Conservation (phyloP, 1,140 invertebrate genomes). For the Drosophila fuyamai region DNA sequence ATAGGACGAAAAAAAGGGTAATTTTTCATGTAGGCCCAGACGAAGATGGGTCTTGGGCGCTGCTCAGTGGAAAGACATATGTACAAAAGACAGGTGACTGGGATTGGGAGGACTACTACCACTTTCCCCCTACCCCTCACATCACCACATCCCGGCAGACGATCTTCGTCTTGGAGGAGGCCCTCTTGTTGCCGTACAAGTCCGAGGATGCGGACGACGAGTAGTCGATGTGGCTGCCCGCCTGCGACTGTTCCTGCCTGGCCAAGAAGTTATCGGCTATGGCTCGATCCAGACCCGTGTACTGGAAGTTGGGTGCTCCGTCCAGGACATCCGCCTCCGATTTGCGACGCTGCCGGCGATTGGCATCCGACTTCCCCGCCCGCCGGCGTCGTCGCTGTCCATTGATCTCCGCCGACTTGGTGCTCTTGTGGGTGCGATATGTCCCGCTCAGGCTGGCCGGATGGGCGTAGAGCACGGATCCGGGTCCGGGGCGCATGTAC, state of each 20-base stretch:
- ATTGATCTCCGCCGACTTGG: constrained; percentile 70
- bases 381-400: constrained; percentile 66
- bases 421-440: constrained; percentile 77
- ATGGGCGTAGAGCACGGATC: constrained; percentile 64
- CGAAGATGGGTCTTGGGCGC: neutral
- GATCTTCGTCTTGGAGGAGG: constrained; percentile 77
- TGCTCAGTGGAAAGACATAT: constrained; percentile 3
- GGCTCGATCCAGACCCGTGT: constrained; percentile 74
- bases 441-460: constrained; percentile 62
- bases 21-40: neutral
- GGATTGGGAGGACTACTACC: neutral
- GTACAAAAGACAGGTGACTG: constrained; percentile 32
- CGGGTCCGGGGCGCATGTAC: constrained; percentile 62
- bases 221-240: constrained; percentile 77
- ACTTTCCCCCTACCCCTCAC: constrained; percentile 25
- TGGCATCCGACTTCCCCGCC: constrained; percentile 66
- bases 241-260: constrained; percentile 76
- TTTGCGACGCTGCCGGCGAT: constrained; percentile 77
- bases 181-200: constrained; percentile 39
- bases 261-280: constrained; percentile 81
- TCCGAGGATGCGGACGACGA: constrained; percentile 73
- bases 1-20: constrained; percentile 16
- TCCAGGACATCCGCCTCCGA: constrained; percentile 78
- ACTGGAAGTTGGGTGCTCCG: constrained; percentile 73
- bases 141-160: constrained; percentile 73